Percentiles rank a stretch among this genome's conserved stretches.
Evolutionary conservation across 2,888 invertebrate genomes (phyloP).

Genomic region (Eudasyphora cyanicolor): DNA sequence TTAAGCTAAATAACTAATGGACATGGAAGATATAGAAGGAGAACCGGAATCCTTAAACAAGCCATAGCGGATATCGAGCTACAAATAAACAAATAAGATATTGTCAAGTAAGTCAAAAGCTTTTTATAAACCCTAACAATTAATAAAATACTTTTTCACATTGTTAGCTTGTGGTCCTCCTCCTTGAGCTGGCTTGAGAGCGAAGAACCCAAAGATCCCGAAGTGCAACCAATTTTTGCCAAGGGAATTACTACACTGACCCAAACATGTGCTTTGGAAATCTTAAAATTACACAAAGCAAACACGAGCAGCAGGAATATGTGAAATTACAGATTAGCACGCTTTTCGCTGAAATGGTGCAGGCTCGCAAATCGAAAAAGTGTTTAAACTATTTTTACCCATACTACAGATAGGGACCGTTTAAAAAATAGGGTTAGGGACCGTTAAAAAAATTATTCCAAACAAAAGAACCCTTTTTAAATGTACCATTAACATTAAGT

Average conservation of each 20-base stretch:
- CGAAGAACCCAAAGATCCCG: slow-evolving; percentile 66
- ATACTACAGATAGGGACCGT: slow-evolving; percentile 89
- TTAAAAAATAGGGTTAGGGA: slow-evolving; percentile 67
- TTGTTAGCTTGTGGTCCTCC: slow-evolving; percentile 78
- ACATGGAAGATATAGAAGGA: slow-evolving; percentile 85
- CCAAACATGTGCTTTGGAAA: slow-evolving; percentile 88
- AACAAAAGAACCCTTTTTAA: not conserved
- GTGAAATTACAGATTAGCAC: slow-evolving; percentile 88
- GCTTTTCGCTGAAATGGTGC: slow-evolving; percentile 89
- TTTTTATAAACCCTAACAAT: not conserved
- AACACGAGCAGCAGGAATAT: slow-evolving; percentile 71
- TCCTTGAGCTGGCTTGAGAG: slow-evolving; percentile 79
- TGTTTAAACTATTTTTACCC: slow-evolving; percentile 90
- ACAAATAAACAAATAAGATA: slow-evolving; percentile 83
- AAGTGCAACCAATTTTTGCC: slow-evolving; percentile 82
- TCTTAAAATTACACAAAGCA: slow-evolving; percentile 91
- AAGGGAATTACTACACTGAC: slow-evolving; percentile 88
- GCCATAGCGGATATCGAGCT: slow-evolving; percentile 85
- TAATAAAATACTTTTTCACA: too few relatives aligned
- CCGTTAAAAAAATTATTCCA: not conserved
- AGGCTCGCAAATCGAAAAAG: slow-evolving; percentile 82
- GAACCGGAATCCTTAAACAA: slow-evolving; percentile 81
- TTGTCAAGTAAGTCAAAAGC: slow-evolving; percentile 81
- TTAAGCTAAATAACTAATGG: slow-evolving; percentile 89
- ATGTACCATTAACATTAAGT: too few relatives aligned